phyloP scores from a whole-genome alignment of 2,888 invertebrate genomes.

The Conops quadrifasciatus region DNA sequence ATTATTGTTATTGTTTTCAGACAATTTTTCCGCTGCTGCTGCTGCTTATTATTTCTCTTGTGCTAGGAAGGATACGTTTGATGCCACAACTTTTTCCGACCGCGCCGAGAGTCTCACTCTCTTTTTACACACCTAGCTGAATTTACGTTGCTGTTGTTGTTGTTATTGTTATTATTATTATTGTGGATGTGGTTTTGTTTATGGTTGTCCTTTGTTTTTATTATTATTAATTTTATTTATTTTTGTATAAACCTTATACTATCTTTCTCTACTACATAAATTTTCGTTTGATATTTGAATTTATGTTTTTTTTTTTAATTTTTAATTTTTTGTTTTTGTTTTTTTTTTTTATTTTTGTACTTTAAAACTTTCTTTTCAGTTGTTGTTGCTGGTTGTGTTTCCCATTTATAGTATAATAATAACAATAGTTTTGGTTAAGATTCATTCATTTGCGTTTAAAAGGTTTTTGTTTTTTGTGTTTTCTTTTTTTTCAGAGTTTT shows the following conservation, averaged over 20 bases:
- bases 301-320: conserved; percentile 43
- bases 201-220: conserved; percentile 38
- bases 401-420: conserved; percentile 32
- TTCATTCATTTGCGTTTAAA: no score
- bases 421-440: conserved; percentile 38
- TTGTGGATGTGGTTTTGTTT: no score
- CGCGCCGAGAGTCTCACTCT: conserved; percentile 7
- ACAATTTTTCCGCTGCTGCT: conserved; percentile 43
- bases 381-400: conserved; percentile 55
- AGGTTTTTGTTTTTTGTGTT: conserved; percentile 33
- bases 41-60: conserved; percentile 16
- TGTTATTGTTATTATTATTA: conserved; percentile 31
- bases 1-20: conserved; percentile 52
- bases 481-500: conserved; percentile 37
- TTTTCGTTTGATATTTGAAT: conserved; percentile 27
- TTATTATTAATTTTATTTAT: conserved; percentile 28
- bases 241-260: conserved; percentile 39
- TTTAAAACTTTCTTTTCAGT: conserved; percentile 62
- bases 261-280: neutral
- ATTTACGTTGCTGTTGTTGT: neutral
- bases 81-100: conserved; percentile 7
- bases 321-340: conserved; percentile 42
- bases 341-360: conserved; percentile 58
- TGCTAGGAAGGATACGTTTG: neutral
- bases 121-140: conserved; percentile 11